A percentile compares a stretch with the other conserved stretches of the same genome.
phyloP scores from a whole-genome alignment of 2,888 invertebrate species.

The Congeria kusceri region DNA sequence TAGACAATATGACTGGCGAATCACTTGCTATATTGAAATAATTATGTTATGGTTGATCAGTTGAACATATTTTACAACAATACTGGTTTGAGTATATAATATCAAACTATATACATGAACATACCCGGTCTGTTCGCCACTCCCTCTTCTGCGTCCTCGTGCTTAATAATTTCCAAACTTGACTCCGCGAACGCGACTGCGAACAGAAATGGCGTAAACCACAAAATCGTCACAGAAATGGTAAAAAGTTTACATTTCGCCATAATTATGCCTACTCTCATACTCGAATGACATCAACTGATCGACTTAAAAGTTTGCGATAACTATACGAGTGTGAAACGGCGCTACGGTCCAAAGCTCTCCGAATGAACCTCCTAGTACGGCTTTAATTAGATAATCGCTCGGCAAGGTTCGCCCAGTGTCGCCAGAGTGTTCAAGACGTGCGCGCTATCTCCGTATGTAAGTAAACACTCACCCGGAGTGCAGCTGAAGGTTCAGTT shows the following conservation, averaged over 20 bases:
- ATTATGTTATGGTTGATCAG: too few relatives aligned
- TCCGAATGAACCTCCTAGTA: conserved; percentile 43
- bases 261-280: conserved; percentile 42
- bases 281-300: conserved; percentile 29
- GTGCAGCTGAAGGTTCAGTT: too few relatives aligned
- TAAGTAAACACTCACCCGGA: too few relatives aligned
- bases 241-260: conserved; percentile 34
- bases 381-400: conserved; percentile 34
- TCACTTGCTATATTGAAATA: too few relatives aligned
- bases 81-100: too few relatives aligned
- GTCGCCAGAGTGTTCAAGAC: too few relatives aligned
- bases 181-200: conserved; percentile 17
- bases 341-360: conserved; percentile 48
- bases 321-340: conserved; percentile 38
- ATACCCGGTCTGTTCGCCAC: too few relatives aligned
- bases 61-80: too few relatives aligned
- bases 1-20: too few relatives aligned
- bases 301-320: conserved; percentile 21
- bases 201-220: conserved; percentile 15
- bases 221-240: conserved; percentile 16
- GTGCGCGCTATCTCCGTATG: too few relatives aligned
- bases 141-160: conserved; percentile 42
- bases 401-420: too few relatives aligned
- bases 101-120: too few relatives aligned
- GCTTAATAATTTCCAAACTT: conserved; percentile 33